Evolutionary conservation across 2,888 invertebrate species (phyloP), one percentile per base, ranked within the genome.

Genomic region (Enchytraeus crypticus): DNA sequence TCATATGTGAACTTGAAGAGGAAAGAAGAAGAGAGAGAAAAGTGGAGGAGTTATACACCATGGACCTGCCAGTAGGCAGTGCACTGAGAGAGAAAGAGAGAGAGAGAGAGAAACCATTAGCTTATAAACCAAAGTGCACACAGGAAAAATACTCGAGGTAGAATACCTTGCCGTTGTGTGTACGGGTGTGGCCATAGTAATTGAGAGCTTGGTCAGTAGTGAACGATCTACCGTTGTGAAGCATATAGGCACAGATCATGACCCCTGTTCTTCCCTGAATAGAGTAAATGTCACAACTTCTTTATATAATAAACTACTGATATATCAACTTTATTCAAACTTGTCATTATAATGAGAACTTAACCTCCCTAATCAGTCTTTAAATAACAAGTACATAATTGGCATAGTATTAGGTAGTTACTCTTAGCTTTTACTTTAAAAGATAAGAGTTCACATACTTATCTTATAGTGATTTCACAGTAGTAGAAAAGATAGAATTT

Each of bases 201-300:
- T 86, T 87, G 66, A 98, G 84, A 57, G 95, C 95, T 70, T 90
- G 89, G 68, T 87, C 86, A 23, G 96, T 90, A 59, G 86, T 87
- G 30, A 64, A 66, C 73, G 83, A 81, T 47, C 71, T 70, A 61
- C 86, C 84, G 75, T 88, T 87, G 81, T 95, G 93, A 70, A 96
- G 83, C 75, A 98, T 83, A 81, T 96, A 98, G 73, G 96, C 95
- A 80, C 95, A 96, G 66, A 98, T 92, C 97, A 98, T 98, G 1
- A 85, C 84, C 34, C 86, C 85, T 18, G 85, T 86, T 54, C 81
- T 89, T 84, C 81, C 91, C 88, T 89, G 79, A 27, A 27, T 30
- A 53, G 30, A 23, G 3, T 30, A 53, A 47, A 23, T 29, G 29
- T 14, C 49, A 49, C 14, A n/a, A 27, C 2, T 27, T 23, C 14